Evolutionary conservation across 64 coral and sea anemone genomes (phyloP).

Genomic region (Orbicella faveolata): DNA sequence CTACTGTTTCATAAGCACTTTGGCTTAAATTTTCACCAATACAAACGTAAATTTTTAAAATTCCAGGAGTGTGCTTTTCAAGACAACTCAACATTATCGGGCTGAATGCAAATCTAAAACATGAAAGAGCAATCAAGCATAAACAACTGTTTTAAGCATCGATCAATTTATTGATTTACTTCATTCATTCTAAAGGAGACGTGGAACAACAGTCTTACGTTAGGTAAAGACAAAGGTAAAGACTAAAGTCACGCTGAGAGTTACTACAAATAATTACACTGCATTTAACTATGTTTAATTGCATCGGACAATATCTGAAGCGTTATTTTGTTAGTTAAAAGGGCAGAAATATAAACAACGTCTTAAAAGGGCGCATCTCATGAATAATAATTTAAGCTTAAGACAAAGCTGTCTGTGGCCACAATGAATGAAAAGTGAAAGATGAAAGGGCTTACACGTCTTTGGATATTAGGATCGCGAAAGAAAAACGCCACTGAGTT

Average conservation of each 20-base stretch:
- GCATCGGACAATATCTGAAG: neutral
- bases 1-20: too few relatives aligned
- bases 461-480: neutral
- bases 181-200: too few relatives aligned
- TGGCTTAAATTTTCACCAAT: too few relatives aligned
- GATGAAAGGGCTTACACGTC: neutral
- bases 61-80: neutral
- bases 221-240: neutral
- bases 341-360: slow-evolving; percentile 16
- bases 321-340: slow-evolving; percentile 9
- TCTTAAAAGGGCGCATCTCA: neutral
- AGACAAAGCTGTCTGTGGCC: neutral
- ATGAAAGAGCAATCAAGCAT: too few relatives aligned
- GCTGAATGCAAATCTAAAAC: too few relatives aligned
- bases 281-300: slow-evolving; percentile 7
- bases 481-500: neutral
- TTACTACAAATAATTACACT: neutral
- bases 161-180: too few relatives aligned
- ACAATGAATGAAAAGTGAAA: neutral
- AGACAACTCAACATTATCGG: too few relatives aligned
- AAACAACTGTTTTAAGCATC: too few relatives aligned
- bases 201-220: too few relatives aligned
- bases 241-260: neutral
- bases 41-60: too few relatives aligned
- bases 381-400: slow-evolving; percentile 3